Evolutionary conservation across 2,113 vertebrate genomes (phyloP), one percentile per base, ranked within the genome.

Genomic region (Alces alces): DNA sequence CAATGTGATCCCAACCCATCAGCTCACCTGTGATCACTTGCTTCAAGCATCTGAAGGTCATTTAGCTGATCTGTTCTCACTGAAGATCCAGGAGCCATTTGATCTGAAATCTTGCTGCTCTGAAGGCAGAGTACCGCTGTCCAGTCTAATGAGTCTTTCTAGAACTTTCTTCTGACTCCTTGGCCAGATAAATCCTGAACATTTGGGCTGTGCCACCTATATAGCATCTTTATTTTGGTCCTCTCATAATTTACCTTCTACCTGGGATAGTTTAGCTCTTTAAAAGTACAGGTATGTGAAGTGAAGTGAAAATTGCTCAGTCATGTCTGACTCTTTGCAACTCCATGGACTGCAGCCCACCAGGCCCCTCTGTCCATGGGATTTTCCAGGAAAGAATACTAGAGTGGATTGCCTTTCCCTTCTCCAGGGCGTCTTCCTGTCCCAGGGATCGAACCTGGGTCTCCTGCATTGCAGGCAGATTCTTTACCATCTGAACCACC

Each of bases 1-100:
- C 12, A 39, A 0, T 2, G 1, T 3, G 43, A 52, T 33, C 52
- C 82, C 30, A 36, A 1, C 17, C 9, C 21, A 0, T 14, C 33
- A 11, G 17, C 27, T 21, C n/a, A 1, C 33, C 25, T 54, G 52
- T 17, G 45, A 21, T 33, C 12, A 13, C 2, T 19, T 39, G 12
- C 14, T 55, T 54, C 1, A 39, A 25, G 23, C 28, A 36, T 54
- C n/a, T 61, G 30, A 15, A 70, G 57, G 28, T 6, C 45, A 47
- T 3, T 73, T 4, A 55, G 36, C 33, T 50, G 30, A 25, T 6
- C 47, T 36, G 21, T 57, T 88, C 58, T 15, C 36, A 17, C 55
- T 11, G 39, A 73, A 25, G 43, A 66, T 16, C 25, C 4, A n/a
- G 25, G 25, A 52, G 8, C 36, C 76, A 33, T 45, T 79, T 78